Percentiles rank a stretch among this genome's conserved stretches.
Evolutionary conservation across 2,113 vertebrate species (phyloP).

Genomic region (Narcine bancroftii): DNA sequence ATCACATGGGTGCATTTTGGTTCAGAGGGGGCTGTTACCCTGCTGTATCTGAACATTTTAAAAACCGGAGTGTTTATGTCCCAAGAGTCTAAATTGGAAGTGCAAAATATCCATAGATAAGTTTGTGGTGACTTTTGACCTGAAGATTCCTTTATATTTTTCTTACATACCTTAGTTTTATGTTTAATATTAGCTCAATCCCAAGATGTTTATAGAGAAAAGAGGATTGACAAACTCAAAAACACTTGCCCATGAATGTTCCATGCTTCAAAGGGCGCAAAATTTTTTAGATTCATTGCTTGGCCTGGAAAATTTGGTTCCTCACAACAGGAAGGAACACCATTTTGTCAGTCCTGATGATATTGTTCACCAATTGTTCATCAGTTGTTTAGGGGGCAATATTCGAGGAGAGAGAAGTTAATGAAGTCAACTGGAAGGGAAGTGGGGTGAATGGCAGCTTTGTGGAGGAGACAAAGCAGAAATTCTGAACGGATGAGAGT

Average conservation of each 20-base stretch:
- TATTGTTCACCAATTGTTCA: too few relatives aligned
- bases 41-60: too few relatives aligned
- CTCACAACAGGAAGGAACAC: background rate
- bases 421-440: too few relatives aligned
- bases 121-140: background rate
- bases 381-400: too few relatives aligned
- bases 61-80: background rate
- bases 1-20: too few relatives aligned
- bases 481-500: too few relatives aligned
- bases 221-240: background rate
- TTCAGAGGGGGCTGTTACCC: too few relatives aligned
- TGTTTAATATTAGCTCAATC: background rate
- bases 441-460: too few relatives aligned
- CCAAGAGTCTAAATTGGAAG: background rate
- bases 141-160: background rate
- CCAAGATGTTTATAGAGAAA: background rate
- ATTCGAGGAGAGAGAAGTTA: too few relatives aligned
- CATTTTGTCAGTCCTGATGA: background rate
- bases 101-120: background rate
- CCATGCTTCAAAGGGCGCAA: background rate
- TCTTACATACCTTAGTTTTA: too few relatives aligned
- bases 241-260: too few relatives aligned
- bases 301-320: background rate
- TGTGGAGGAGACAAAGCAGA: too few relatives aligned
- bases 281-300: background rate